A percentile compares a stretch with the other conserved stretches of the same genome.
Evolutionary conservation across 2,797 vertebrate species (phyloP).

Genomic region (Chiroxiphia lanceolata): DNA sequence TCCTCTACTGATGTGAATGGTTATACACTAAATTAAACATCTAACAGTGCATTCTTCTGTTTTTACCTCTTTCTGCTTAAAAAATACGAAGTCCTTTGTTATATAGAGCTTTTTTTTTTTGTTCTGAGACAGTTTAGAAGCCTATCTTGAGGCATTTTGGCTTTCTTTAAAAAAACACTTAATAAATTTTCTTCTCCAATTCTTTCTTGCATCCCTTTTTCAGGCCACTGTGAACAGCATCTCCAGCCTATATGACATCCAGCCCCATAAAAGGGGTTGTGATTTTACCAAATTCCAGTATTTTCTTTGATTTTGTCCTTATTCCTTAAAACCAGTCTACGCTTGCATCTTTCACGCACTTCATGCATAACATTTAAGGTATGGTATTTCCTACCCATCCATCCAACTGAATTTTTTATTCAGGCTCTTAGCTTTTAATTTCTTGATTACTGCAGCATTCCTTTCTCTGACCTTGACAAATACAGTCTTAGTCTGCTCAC

Average conservation of each 20-base stretch:
- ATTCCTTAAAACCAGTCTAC: not conserved
- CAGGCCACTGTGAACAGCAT: not conserved
- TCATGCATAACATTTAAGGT: not conserved
- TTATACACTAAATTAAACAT: not conserved
- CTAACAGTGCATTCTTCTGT: not conserved
- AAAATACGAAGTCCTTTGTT: not conserved
- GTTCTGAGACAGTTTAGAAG: not conserved
- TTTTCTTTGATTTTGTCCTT: not conserved
- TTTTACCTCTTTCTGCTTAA: slow-evolving; percentile 5
- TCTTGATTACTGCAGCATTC: not conserved
- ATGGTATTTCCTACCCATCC: not conserved
- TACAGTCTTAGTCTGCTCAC: not conserved
- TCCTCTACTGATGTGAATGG: not conserved
- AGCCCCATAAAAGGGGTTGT: not conserved
- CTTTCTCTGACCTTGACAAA: slow-evolving; percentile 12
- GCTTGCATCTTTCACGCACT: not conserved
- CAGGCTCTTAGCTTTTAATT: not conserved
- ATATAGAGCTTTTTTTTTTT: not conserved
- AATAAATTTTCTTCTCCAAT: not conserved
- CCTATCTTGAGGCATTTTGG: not conserved
- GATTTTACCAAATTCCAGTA: not conserved
- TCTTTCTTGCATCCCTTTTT: not conserved
- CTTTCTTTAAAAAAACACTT: not conserved
- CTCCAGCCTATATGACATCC: not conserved
- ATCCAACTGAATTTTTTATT: not conserved